Base-by-base conservation (phyloP, 2,888 invertebrate species). In the Nephrocerus scutellatus region DNA sequence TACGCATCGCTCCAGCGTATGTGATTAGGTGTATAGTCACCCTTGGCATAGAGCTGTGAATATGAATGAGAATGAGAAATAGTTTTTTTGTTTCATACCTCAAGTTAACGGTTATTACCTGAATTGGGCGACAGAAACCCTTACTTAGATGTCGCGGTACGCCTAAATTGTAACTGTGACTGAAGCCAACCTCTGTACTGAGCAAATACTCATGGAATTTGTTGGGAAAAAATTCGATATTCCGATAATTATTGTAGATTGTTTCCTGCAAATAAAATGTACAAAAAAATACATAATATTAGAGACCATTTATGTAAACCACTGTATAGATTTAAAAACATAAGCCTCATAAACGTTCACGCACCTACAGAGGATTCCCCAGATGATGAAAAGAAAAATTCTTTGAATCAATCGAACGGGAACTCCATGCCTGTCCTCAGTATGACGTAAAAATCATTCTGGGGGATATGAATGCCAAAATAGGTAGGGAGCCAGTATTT, bases 131-230 rank as follows among this genome's bases (percentile, higher is more conserved):
- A 50, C 85, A 81, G 68, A 91, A 91, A 15, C 93, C 95, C 71
- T 87, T 89, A 49, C 85, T 82, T 43, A 82, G 79, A 65, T 92
- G 87, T 55, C 80, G 76, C 5, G 89, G 84, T 3, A 79, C 81
- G 19, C 86, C 89, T 28, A 95, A 71, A 3, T 86, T 81, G 60
- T 88, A 88, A 60, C 87, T 88, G 60, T 87, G 88, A 58, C 82
- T 82, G 70, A 95, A 96, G 5, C 95, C 95, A 29, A 96, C 87
- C 60, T 91, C 91, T 0, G 83, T 76, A 15, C 86, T 85, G 4
- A 96, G 73, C 23, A 98, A 75, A 69, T 86, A 97, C 59, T 93
- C 89, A 34, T 87, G 84, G 66, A 97, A 98, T 60, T 87, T 84
- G 54, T 90, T 84, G 6, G 98, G 98, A 54, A 82, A 84, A 60